Evolutionary conservation across 2,113 vertebrate genomes (phyloP).

Genomic region (Osmerus eperlanus): DNA sequence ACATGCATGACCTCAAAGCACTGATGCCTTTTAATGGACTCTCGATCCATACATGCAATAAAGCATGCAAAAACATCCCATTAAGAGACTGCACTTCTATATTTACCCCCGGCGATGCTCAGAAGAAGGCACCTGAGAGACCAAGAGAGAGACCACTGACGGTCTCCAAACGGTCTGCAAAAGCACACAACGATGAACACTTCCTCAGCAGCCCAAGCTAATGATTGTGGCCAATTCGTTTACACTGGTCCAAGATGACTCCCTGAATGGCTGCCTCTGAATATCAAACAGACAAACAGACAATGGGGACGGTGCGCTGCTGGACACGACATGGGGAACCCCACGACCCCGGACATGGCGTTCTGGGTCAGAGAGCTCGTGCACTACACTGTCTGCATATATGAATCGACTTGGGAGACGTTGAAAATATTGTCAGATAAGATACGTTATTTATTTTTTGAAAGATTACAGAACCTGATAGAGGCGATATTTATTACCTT

Average conservation of each 20-base stretch:
- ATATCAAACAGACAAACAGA: constrained; percentile 69
- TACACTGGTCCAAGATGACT: constrained; percentile 69
- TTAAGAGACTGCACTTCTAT: constrained; percentile 58
- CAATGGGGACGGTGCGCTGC: constrained; percentile 53
- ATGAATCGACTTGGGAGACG: constrained; percentile 40
- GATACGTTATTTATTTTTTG: no score
- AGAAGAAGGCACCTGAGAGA: constrained; percentile 25
- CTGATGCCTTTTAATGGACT: constrained; percentile 72
- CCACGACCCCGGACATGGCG: constrained; percentile 41
- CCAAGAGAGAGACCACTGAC: no score
- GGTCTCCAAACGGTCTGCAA: constrained; percentile 50
- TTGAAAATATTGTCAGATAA: no score
- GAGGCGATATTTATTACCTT: no score
- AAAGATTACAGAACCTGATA: no score
- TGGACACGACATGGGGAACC: constrained; percentile 47
- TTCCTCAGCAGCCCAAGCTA: constrained; percentile 61
- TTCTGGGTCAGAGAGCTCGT: constrained; percentile 35
- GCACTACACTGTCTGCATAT: constrained; percentile 53
- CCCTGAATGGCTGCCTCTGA: constrained; percentile 66
- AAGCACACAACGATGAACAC: constrained; percentile 58
- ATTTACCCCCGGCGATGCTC: constrained; percentile 25
- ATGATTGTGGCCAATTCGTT: constrained; percentile 69
- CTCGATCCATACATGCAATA: constrained; percentile 69
- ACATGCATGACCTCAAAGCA: constrained; percentile 48
- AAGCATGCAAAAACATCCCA: constrained; percentile 66